Evolutionary conservation across 2,113 vertebrate genomes (phyloP).

Genomic region (Eudyptes chrysolophus): DNA sequence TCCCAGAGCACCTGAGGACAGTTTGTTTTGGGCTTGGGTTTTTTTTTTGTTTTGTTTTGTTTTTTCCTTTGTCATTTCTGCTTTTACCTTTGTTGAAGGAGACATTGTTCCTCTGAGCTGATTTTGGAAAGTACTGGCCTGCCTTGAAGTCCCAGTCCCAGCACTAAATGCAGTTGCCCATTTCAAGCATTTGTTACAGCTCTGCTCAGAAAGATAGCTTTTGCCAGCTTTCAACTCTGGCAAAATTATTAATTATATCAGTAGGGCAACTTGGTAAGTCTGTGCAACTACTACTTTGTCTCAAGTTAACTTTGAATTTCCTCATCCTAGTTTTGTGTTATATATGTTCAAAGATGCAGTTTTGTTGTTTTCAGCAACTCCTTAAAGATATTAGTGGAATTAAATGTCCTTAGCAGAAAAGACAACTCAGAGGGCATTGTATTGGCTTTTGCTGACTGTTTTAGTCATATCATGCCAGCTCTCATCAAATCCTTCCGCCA

Average conservation of each 20-base stretch:
- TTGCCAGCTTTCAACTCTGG: not conserved
- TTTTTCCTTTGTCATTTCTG: not conserved
- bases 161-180: not conserved
- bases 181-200: not conserved
- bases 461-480: not conserved
- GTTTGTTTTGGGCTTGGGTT: not conserved
- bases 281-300: not conserved
- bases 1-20: conserved; percentile 6
- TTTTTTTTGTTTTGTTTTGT: not conserved
- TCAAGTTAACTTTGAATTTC: not conserved
- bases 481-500: not conserved
- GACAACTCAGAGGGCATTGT: not conserved
- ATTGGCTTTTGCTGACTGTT: not conserved
- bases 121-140: not conserved
- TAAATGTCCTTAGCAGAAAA: not conserved
- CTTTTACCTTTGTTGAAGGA: conserved; percentile 5
- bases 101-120: not conserved
- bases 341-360: not conserved
- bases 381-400: not conserved
- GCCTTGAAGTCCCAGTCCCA: not conserved
- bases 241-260: not conserved
- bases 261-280: not conserved
- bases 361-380: not conserved
- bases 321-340: not conserved
- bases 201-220: not conserved